Conservation (phyloP, 2,113 vertebrate species). For the Tringa solitaria region DNA sequence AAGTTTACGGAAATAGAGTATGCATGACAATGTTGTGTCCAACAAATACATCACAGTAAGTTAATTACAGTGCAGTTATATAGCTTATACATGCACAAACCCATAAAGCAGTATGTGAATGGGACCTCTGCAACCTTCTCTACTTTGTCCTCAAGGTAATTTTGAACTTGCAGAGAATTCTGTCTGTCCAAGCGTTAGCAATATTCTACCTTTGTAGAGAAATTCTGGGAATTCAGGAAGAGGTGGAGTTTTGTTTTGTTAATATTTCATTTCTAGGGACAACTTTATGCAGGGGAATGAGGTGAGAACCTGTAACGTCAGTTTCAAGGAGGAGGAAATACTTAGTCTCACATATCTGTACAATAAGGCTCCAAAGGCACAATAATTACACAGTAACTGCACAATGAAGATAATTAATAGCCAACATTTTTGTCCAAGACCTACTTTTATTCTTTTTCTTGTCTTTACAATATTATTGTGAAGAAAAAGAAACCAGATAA, state of each 20-base stretch:
- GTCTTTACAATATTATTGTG: conserved; percentile 41
- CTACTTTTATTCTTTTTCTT: conserved; percentile 48
- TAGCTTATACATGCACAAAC: not conserved
- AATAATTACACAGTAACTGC: conserved; percentile 30
- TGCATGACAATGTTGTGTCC: not conserved
- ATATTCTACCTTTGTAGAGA: not conserved
- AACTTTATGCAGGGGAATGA: not conserved
- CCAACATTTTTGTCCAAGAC: conserved; percentile 29
- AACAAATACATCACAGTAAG: not conserved
- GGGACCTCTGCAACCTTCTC: not conserved
- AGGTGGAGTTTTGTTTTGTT: conserved; percentile 14
- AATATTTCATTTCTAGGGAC: conserved; percentile 6
- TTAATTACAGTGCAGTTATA: not conserved
- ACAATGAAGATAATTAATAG: conserved; percentile 52
- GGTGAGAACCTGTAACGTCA: not conserved
- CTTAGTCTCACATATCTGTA: not conserved
- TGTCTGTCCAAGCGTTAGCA: not conserved
- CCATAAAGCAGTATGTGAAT: not conserved
- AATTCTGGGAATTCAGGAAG: conserved; percentile 1
- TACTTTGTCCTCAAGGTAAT: not conserved
- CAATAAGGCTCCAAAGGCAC: conserved; percentile 20
- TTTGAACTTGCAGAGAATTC: not conserved
- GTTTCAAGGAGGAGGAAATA: conserved; percentile 22
- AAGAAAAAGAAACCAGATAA: conserved; percentile 63
- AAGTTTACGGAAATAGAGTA: not conserved